Conservation (phyloP, 2,888 invertebrate species). For the Amiota mariae region DNA sequence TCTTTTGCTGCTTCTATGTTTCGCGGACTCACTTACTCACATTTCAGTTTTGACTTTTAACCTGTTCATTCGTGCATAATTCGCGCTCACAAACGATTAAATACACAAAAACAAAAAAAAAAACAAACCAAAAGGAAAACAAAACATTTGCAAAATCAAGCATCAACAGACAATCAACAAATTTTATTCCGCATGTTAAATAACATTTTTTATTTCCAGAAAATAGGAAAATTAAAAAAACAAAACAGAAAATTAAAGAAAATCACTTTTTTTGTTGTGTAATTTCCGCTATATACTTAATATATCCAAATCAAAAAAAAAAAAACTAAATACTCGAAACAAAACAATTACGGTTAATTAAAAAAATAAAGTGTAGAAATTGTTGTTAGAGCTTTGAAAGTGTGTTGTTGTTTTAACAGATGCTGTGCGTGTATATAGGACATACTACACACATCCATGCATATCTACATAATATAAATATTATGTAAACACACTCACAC, state of each 20-base stretch:
- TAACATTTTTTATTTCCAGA: no score
- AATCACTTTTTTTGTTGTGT: no score
- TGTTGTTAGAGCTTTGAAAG: no score
- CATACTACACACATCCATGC: no score
- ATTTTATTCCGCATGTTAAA: conserved; percentile 54
- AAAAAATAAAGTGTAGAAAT: no score
- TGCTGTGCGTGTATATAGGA: no score
- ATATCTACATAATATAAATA: no score
- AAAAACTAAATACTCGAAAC: neutral
- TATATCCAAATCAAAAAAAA: conserved; percentile 2
- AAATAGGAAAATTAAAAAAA: conserved; percentile 43
- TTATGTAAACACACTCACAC: no score
- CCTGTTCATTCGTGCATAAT: conserved; percentile 30
- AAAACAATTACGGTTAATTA: no score
- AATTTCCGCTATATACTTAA: no score
- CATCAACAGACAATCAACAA: neutral
- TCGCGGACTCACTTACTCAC: neutral
- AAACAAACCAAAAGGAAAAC: conserved; percentile 31
- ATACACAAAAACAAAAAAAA: conserved; percentile 22
- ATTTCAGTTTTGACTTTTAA: conserved; percentile 61
- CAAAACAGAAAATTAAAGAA: conserved; percentile 1
- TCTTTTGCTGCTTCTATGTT: neutral
- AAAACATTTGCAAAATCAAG: neutral
- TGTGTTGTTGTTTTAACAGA: no score
- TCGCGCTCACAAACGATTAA: conserved; percentile 40